Evolutionary conservation across 2,888 invertebrate species (phyloP).

Genomic region (Onchidella celtica): DNA sequence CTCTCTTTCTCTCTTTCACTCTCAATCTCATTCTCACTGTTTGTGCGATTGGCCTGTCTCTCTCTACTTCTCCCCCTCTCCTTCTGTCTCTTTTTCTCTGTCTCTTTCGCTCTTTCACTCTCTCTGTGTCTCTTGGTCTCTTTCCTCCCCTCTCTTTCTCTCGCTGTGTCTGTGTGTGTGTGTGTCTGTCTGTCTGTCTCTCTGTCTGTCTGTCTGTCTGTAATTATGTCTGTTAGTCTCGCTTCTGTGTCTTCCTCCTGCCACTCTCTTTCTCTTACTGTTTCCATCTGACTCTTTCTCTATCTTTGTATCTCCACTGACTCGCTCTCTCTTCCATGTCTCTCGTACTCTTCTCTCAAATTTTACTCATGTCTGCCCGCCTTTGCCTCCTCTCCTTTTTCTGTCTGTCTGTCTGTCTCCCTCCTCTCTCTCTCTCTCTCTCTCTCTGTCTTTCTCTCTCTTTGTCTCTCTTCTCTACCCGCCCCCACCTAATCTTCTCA

Average conservation of each 20-base stretch:
- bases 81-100: no score
- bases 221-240: not conserved
- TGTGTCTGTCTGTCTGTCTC: not conserved
- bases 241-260: not conserved
- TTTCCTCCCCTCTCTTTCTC: not conserved
- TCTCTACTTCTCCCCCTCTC: no score
- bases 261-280: not conserved
- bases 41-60: no score
- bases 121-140: not conserved
- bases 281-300: no score
- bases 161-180: not conserved
- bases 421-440: not conserved
- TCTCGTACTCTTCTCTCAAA: no score
- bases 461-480: not conserved
- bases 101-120: not conserved
- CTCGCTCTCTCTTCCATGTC: no score
- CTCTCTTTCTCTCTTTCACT: not conserved
- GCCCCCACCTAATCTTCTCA: not conserved
- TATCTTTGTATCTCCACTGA: no score
- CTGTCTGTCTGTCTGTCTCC: not conserved
- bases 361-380: not conserved
- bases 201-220: not conserved
- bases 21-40: not conserved
- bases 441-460: constrained; percentile 18
- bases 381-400: no score